Evolutionary conservation across 2,888 invertebrate species (phyloP).

Genomic region (Lasioglossum villosulum): DNA sequence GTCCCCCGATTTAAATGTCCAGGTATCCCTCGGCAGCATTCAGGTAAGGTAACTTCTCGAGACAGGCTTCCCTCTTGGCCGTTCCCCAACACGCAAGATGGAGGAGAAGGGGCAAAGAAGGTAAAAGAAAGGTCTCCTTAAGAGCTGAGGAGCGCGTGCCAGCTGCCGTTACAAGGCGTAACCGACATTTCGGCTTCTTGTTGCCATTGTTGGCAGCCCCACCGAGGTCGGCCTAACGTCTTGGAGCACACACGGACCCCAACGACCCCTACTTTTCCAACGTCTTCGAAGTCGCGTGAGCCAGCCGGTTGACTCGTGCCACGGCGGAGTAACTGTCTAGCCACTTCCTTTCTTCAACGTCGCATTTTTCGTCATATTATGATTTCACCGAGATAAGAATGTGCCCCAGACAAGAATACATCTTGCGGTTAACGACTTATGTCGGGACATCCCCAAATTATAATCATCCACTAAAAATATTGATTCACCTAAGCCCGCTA

Average conservation of each 20-base stretch:
- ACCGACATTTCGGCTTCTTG: constrained; percentile 84
- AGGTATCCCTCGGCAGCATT: constrained; percentile 74
- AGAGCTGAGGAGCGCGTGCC: constrained; percentile 81
- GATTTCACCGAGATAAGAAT: constrained; percentile 33
- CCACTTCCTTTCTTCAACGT: constrained; percentile 33
- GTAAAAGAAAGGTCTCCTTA: constrained; percentile 66
- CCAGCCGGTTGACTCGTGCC: constrained; percentile 66
- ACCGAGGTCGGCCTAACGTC: constrained; percentile 77
- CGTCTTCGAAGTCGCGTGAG: constrained; percentile 78
- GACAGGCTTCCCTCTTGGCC: constrained; percentile 61
- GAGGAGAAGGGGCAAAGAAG: constrained; percentile 66
- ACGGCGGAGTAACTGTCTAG: constrained; percentile 73
- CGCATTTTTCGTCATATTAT: not conserved
- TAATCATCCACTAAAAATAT: not conserved
- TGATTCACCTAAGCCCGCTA: not conserved
- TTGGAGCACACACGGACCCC: constrained; percentile 70
- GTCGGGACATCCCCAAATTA: not conserved
- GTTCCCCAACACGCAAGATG: constrained; percentile 53
- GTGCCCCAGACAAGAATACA: not conserved
- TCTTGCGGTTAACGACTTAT: not conserved
- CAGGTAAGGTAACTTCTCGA: constrained; percentile 76
- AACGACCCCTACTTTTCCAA: constrained; percentile 69
- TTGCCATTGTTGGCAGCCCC: constrained; percentile 76
- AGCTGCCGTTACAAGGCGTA: constrained; percentile 83
- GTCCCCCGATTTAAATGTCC: constrained; percentile 82